Base-by-base conservation (phyloP, 1,140 invertebrate genomes). In the Sycophaga agraensis region DNA sequence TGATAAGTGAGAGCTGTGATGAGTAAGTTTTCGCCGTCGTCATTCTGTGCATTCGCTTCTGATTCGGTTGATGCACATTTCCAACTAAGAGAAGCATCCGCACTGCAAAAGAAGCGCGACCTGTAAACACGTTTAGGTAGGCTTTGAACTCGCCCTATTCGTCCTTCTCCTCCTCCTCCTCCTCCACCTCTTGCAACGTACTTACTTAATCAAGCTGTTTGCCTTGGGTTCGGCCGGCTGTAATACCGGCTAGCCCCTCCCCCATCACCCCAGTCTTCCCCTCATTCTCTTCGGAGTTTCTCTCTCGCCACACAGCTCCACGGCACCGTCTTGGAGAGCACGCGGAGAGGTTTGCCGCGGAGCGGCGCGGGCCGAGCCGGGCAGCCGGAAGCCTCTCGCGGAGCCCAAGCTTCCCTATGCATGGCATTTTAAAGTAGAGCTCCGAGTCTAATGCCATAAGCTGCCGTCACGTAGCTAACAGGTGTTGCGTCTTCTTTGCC, bases 351-450 rank as follows among this genome's bases (percentile, higher is more conserved):
- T n/a, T n/a, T n/a, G n/a, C n/a, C n/a, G n/a, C n/a, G n/a, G n/a
- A n/a, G n/a, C n/a, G n/a, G n/a, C n/a, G n/a, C n/a, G n/a, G n/a
- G n/a, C n/a, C n/a, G n/a, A n/a, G n/a, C n/a, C n/a, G n/a, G n/a
- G n/a, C n/a, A n/a, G n/a, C n/a, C n/a, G n/a, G n/a, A n/a, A n/a
- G n/a, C n/a, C n/a, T n/a, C 35, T 34, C 1, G 48, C 37, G 22
- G 37, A 24, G 17, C 37, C 12, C 19, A 12, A 12, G 17, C 42
- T 61, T 61, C 21, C 24, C 50, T 76, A 75, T 75, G 72, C 72
- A 75, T 75, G 66, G 68, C 70, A 76, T 76, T 76, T 76, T 75
- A 72, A 75, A 76, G 68, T 68, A 72, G 35, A 51, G n/a, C 19
- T 49, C 28, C 7, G 21, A n/a, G n/a, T 53, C 54, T 75, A 74